Evolutionary conservation across 2,797 vertebrate genomes (phyloP).

Genomic region (Zonotrichia albicollis): DNA sequence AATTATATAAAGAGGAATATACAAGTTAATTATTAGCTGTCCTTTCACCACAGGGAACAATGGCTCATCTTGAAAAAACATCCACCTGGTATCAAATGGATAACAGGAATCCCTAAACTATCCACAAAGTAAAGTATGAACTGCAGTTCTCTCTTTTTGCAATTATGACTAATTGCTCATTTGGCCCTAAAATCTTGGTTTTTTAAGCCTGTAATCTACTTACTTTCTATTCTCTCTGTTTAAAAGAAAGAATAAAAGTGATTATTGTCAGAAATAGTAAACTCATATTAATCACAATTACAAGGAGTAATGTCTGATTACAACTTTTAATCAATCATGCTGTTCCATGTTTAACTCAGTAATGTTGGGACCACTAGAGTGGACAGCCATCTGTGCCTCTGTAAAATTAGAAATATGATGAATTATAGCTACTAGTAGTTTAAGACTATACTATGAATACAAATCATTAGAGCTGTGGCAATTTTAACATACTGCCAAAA

Average conservation of each 20-base stretch:
- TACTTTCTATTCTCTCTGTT: neutral
- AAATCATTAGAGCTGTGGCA: slow-evolving; percentile 22
- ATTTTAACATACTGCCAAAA: neutral
- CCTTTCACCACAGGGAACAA: neutral
- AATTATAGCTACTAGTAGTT: slow-evolving; percentile 53
- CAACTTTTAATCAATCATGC: slow-evolving; percentile 67
- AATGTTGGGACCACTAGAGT: slow-evolving; percentile 56
- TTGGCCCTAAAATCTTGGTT: neutral
- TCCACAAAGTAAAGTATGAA: neutral
- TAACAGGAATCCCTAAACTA: neutral
- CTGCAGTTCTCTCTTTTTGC: neutral
- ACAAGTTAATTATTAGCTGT: slow-evolving; percentile 34
- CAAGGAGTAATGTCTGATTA: slow-evolving; percentile 52
- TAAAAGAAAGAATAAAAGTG: slow-evolving; percentile 8
- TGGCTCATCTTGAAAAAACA: neutral
- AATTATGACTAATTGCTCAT: neutral
- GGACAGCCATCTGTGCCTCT: slow-evolving; percentile 68
- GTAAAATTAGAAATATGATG: slow-evolving; percentile 71
- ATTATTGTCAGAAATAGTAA: slow-evolving; percentile 57
- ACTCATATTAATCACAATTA: slow-evolving; percentile 71
- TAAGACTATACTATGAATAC: slow-evolving; percentile 34
- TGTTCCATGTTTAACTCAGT: slow-evolving; percentile 50
- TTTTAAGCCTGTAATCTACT: neutral
- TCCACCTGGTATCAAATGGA: neutral
- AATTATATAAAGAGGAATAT: neutral